These are phyloP conservation scores for Cartodere bifasciata DNA, from an alignment of 2,888 invertebrate genomes.

Conservation along the genomic window DNA sequence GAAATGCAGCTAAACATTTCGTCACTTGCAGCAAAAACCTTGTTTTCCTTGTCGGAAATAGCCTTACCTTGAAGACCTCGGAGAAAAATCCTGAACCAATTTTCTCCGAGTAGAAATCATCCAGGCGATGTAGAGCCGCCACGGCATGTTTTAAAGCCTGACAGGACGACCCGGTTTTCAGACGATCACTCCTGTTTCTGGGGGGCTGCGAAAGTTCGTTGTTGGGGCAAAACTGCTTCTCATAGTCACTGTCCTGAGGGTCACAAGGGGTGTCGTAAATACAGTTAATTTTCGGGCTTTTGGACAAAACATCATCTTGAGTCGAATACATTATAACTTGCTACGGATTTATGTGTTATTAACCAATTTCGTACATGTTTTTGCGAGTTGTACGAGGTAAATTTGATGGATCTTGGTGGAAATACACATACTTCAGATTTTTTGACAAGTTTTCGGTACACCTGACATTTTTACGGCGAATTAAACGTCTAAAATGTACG, in stretches of 20 bases:
- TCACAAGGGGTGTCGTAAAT: constrained; percentile 34
- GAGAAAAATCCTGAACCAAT: constrained; percentile 95
- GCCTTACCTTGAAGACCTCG: constrained; percentile 89
- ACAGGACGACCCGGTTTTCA: constrained; percentile 67
- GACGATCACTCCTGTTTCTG: constrained; percentile 35
- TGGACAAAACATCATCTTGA: constrained; percentile 22
- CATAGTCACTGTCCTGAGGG: constrained; percentile 31
- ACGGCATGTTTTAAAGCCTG: constrained; percentile 85
- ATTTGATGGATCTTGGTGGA: constrained; percentile 19
- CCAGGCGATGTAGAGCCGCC: constrained; percentile 79
- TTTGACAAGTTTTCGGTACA: constrained; percentile 10
- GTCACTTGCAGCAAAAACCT: too few species aligned
- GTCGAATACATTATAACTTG: constrained; percentile 25
- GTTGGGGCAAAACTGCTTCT: constrained; percentile 31
- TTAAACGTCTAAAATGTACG: too few species aligned
- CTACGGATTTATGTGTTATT: constrained; percentile 27
- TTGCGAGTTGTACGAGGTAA: constrained; percentile 22
- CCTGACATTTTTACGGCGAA: constrained; percentile 14
- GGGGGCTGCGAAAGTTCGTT: constrained; percentile 34
- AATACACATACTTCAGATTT: constrained; percentile 24
- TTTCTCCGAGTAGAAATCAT: constrained; percentile 87
- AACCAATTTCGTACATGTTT: constrained; percentile 36
- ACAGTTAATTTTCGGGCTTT: constrained; percentile 26
- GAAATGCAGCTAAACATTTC: too few species aligned
- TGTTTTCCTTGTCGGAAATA: too few species aligned